A percentile compares a stretch with the other conserved stretches of the same genome.
These are phyloP conservation scores for Zosterops borbonicus DNA, from an alignment of 2,113 vertebrate species.

Conservation along the genomic window DNA sequence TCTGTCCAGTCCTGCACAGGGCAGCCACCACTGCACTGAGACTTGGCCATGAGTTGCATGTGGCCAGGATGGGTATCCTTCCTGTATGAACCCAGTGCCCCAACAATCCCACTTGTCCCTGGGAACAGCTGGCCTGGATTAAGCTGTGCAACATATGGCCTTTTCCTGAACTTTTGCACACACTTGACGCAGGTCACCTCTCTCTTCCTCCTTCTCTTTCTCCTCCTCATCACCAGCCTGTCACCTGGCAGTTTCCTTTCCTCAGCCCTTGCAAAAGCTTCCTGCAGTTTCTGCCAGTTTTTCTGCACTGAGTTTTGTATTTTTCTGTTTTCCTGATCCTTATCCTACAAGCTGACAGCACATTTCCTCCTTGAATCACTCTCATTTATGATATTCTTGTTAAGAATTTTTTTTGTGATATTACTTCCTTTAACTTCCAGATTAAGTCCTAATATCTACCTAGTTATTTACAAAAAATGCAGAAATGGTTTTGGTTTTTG, in stretches of 20 bases:
- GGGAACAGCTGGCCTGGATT: neutral
- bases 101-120: fast-evolving
- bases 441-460: neutral
- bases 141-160: fast-evolving
- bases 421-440: neutral
- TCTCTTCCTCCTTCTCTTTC: neutral
- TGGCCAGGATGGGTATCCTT: neutral
- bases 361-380: neutral
- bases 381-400: neutral
- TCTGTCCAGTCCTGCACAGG: neutral
- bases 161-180: neutral
- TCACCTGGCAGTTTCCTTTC: neutral
- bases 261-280: neutral
- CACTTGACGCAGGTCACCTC: neutral
- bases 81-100: too few species aligned
- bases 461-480: neutral
- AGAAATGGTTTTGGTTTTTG: neutral
- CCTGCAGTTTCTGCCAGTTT: neutral
- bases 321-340: neutral
- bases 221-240: neutral
- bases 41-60: neutral
- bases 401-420: neutral
- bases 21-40: too few species aligned
- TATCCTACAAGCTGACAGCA: neutral
- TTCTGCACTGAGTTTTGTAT: neutral